These are phyloP conservation scores for Aporophyla lueneburgensis DNA, from an alignment of 2,888 invertebrate species.

Conservation along the genomic window DNA sequence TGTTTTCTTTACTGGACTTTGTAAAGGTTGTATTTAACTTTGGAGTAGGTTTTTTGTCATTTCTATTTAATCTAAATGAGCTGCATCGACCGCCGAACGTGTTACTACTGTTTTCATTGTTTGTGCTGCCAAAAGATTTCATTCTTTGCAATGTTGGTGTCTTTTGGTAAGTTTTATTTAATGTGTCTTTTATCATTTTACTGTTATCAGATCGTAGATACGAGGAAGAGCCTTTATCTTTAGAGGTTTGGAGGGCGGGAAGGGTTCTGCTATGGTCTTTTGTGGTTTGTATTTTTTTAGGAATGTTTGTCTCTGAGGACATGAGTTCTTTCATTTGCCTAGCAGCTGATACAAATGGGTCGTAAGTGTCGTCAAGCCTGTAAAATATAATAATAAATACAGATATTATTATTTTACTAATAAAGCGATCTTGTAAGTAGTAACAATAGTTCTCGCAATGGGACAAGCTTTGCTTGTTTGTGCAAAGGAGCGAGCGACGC, in stretches of 20 bases:
- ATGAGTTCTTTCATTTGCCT: constrained; percentile 95
- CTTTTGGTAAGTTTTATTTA: constrained; percentile 90
- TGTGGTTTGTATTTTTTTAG: constrained; percentile 85
- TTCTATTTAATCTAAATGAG: constrained; percentile 87
- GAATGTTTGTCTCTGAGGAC: constrained; percentile 91
- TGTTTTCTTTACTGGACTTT: constrained; percentile 88
- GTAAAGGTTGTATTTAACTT: constrained; percentile 88
- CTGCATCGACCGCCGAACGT: constrained; percentile 86
- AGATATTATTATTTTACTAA: constrained; percentile 20
- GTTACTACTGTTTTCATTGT: constrained; percentile 81
- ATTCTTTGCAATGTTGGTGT: constrained; percentile 88
- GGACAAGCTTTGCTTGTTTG: constrained; percentile 5
- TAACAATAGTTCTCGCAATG: neutral
- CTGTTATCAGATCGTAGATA: constrained; percentile 82
- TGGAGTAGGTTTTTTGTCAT: constrained; percentile 85
- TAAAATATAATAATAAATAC: constrained; percentile 70
- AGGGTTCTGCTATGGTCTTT: constrained; percentile 87
- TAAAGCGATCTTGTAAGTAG: neutral
- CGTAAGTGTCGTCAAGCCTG: constrained; percentile 92
- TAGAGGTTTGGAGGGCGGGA: constrained; percentile 83
- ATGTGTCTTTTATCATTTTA: constrained; percentile 88
- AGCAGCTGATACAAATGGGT: constrained; percentile 95
- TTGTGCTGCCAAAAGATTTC: constrained; percentile 88
- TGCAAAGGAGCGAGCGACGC: neutral
- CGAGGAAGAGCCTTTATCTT: constrained; percentile 81